Base-by-base conservation (phyloP, 2,888 invertebrate genomes). In the Cataglyphis cursor region DNA sequence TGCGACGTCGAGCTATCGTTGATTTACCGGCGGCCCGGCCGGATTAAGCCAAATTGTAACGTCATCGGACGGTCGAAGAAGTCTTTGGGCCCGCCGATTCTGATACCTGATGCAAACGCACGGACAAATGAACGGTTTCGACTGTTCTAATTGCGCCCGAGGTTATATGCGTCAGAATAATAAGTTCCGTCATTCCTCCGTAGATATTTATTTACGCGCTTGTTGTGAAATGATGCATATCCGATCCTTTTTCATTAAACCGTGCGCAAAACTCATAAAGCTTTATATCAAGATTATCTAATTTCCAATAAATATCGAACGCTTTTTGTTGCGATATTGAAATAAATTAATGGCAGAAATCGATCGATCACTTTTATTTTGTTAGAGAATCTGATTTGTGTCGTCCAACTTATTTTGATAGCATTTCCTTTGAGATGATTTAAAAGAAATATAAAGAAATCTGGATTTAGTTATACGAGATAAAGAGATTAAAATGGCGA, bases 11-110 rank as follows among this genome's bases (percentile, higher is more conserved):
- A 38, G 57, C 64, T 15, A 64, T 57, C 64, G 76, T 65, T 82
- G 81, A 82, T 82, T 82, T 75, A 82, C 70, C 44, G 78, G 70
- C 24, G 78, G 68, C n/a, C 70, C 78, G 70, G 70, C 44, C 44
- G 70, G 44, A 80, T 80, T 70, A 80, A 80, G 78, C 78, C 59
- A 70, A 70, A 80, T 80, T 80, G 78, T 80, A 70, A 80, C 70
- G 78, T 80, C 70, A 70, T 70, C 59, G 78, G 59, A 70, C 78
- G 59, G n/a, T 59, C n/a, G 70, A 59, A 41, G 78, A 78, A 78
- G 51, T 21, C 12, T 59, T 21, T 48, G 48, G 44, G 21, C 18
- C 64, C 38, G 21, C 18, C 74, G 74, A 31, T 54, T 44, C 78
- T 18, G 78, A 78, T 70, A 70, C 70, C 59, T 78, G 68, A 35